A percentile compares a stretch with the other conserved stretches of the same genome.
Conservation (phyloP, 2,797 vertebrate species). For the Chaunax sp. region DNA sequence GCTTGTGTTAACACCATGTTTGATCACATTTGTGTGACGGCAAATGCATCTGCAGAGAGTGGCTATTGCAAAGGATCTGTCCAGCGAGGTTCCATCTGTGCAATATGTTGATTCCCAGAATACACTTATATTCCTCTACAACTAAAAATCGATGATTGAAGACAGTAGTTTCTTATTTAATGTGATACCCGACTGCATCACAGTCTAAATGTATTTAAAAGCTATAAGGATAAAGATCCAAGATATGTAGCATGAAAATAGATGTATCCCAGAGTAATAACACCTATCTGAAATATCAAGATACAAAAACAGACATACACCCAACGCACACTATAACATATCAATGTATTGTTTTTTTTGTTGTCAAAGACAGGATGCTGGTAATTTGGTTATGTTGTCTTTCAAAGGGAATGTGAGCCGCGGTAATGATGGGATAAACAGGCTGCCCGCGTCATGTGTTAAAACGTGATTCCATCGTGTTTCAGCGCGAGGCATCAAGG, state of each 20-base stretch:
- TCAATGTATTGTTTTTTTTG: slow-evolving; percentile 30
- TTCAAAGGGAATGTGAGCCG: slow-evolving; percentile 68
- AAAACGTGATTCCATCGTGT: slow-evolving; percentile 61
- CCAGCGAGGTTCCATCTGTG: not conserved
- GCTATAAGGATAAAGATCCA: slow-evolving; percentile 25
- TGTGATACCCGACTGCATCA: slow-evolving; percentile 5
- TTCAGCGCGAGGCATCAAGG: slow-evolving; percentile 52
- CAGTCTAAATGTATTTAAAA: slow-evolving; percentile 36
- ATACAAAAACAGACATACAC: not conserved
- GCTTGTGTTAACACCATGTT: slow-evolving; percentile 2
- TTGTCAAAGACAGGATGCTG: slow-evolving; percentile 65
- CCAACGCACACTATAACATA: slow-evolving; percentile 7
- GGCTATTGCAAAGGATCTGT: not conserved
- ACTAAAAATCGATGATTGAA: slow-evolving; percentile 29
- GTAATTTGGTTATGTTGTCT: slow-evolving; percentile 75
- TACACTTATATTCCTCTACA: not conserved
- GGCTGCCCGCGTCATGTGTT: slow-evolving; percentile 62
- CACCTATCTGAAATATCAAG: slow-evolving; percentile 43
- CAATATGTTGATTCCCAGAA: not conserved
- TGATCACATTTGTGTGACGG: not conserved
- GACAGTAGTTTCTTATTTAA: slow-evolving; percentile 29
- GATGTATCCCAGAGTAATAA: slow-evolving; percentile 50
- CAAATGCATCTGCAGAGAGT: slow-evolving; percentile 14
- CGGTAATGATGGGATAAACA: slow-evolving; percentile 63
- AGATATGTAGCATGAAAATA: slow-evolving; percentile 36